A percentile compares a stretch with the other conserved stretches of the same genome.
phyloP scores from a whole-genome alignment of 1,140 invertebrate genomes.

The Triops longicaudatus region DNA sequence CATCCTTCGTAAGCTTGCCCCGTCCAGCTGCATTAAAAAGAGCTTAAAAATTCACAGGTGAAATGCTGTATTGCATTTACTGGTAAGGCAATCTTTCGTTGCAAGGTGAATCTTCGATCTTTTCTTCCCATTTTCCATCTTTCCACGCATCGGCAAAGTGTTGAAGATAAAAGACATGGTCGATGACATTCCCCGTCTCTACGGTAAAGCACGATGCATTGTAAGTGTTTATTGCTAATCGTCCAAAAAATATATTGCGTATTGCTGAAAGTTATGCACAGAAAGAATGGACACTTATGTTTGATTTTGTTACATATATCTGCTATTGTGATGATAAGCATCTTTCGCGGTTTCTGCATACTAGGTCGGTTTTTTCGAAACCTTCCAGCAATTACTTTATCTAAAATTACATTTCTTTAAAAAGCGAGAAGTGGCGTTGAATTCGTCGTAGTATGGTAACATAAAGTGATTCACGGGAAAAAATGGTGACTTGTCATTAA shows the following conservation, averaged over 20 bases:
- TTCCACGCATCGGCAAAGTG: slow-evolving; percentile 78
- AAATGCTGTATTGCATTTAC: neutral
- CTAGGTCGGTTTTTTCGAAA: too few species aligned
- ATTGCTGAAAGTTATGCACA: too few species aligned
- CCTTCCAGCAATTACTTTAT: too few species aligned
- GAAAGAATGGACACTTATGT: too few species aligned
- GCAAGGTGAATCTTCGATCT: slow-evolving; percentile 57
- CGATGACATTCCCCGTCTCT: slow-evolving; percentile 48
- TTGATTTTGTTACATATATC: too few species aligned
- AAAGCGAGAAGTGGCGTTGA: neutral
- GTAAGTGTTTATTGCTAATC: neutral
- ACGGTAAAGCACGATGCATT: slow-evolving; percentile 33
- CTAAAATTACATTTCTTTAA: too few species aligned
- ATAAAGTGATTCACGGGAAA: too few species aligned
- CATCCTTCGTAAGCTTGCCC: slow-evolving; percentile 39
- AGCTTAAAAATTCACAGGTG: neutral
- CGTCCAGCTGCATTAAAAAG: slow-evolving; percentile 31
- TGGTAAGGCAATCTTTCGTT: slow-evolving; percentile 36
- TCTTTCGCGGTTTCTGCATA: too few species aligned
- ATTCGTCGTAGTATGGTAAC: too few species aligned
- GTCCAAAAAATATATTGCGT: neutral
- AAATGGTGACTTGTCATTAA: too few species aligned
- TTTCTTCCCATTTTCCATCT: slow-evolving; percentile 69
- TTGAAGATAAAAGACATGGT: slow-evolving; percentile 71
- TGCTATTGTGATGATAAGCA: too few species aligned